A percentile compares a stretch with the other conserved stretches of the same genome.
Evolutionary conservation across 2,888 invertebrate species (phyloP).

Genomic region (Orthonychiurus folsomi): DNA sequence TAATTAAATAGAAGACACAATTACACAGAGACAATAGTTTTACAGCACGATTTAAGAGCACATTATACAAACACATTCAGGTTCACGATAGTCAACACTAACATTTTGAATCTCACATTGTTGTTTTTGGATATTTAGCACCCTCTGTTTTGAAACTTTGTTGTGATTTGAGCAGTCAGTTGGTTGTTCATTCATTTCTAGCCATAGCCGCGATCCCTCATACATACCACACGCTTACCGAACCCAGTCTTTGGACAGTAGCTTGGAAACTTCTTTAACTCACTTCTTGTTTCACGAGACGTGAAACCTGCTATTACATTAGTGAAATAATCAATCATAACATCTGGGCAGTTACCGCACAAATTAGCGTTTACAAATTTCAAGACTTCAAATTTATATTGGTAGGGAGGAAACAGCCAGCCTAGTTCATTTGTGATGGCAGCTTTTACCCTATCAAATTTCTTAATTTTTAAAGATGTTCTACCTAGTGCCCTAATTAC

Average conservation of each 20-base stretch:
- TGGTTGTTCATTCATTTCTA: too few relatives aligned
- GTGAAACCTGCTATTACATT: neutral
- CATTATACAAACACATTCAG: too few relatives aligned
- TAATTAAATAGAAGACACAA: too few relatives aligned
- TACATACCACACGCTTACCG: too few relatives aligned
- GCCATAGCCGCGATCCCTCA: too few relatives aligned
- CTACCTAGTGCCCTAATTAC: neutral
- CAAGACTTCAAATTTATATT: neutral
- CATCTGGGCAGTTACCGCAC: neutral
- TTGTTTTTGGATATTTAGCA: too few relatives aligned
- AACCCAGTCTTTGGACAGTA: neutral
- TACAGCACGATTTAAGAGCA: too few relatives aligned
- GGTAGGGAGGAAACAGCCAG: neutral
- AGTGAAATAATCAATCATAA: neutral
- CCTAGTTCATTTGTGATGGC: neutral
- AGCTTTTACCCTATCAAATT: neutral
- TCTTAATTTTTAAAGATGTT: neutral
- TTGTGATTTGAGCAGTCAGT: too few relatives aligned
- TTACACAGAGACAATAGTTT: too few relatives aligned
- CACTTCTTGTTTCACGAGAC: neutral
- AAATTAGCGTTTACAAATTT: neutral
- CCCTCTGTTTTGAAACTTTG: too few relatives aligned
- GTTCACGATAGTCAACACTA: too few relatives aligned
- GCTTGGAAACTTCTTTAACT: neutral
- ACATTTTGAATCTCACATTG: too few relatives aligned